Percentiles rank a stretch among this genome's conserved stretches.
Conservation (phyloP, 1,140 invertebrate species). For the Bombus cullumanus region DNA sequence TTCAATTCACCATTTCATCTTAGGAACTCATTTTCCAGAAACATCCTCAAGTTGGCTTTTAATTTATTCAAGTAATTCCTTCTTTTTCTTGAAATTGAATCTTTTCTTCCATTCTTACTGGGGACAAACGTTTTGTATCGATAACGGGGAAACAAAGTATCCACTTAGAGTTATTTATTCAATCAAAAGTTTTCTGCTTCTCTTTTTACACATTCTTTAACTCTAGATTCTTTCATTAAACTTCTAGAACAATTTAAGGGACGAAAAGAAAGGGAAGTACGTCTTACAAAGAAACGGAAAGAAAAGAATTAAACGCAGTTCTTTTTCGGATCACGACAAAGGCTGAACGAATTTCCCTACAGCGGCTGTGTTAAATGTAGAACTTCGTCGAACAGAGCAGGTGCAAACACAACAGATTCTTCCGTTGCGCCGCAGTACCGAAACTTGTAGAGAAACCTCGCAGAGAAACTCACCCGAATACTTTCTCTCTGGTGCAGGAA, state of each 20-base stretch:
- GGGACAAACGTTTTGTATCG: no score
- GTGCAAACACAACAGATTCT: slow-evolving; percentile 18
- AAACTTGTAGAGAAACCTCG: background rate
- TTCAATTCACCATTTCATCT: no score
- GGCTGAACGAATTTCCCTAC: background rate
- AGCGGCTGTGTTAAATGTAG: background rate
- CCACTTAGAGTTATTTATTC: no score
- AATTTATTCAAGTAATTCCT: no score
- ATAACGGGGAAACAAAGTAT: no score
- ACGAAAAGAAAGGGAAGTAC: background rate
- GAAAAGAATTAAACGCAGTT: background rate
- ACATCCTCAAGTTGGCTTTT: no score
- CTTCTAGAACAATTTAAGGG: background rate
- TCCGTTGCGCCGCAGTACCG: background rate
- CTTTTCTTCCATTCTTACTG: no score
- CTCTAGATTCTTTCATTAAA: background rate
- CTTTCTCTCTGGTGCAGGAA: background rate
- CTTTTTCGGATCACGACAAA: background rate
- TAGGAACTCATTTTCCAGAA: no score
- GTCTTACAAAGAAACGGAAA: background rate
- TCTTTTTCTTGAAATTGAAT: no score
- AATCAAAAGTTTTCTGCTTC: no score
- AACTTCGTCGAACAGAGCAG: background rate
- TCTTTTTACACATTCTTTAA: no score
- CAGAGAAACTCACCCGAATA: slow-evolving; percentile 2